Conservation (phyloP, 2,888 invertebrate genomes). For the Galerucella nymphaeae region DNA sequence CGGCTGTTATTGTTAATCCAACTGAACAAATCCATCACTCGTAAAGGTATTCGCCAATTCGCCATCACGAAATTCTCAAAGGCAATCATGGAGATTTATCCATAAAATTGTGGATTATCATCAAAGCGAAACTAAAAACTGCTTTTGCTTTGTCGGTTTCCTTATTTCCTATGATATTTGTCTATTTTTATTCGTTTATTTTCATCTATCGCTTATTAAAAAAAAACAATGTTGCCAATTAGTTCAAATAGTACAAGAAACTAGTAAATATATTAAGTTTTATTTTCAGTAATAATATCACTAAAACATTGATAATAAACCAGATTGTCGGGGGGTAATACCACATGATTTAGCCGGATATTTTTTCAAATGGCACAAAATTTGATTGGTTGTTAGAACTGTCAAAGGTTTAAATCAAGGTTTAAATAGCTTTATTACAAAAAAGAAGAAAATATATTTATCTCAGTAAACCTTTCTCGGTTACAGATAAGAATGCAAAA, state of each 20-base stretch:
- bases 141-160: not conserved
- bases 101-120: slow-evolving; percentile 18
- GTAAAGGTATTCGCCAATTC: slow-evolving; percentile 19
- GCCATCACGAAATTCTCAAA: slow-evolving; percentile 24
- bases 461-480: slow-evolving; percentile 6
- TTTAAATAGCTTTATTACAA: too few relatives aligned
- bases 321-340: too few relatives aligned
- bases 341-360: too few relatives aligned
- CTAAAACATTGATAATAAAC: too few relatives aligned
- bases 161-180: not conserved
- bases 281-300: too few relatives aligned
- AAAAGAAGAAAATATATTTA: slow-evolving; percentile 22
- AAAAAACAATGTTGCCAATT: too few relatives aligned
- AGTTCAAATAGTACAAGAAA: too few relatives aligned
- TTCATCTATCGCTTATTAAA: too few relatives aligned
- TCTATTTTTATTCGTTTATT: not conserved
- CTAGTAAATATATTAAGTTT: too few relatives aligned
- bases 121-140: slow-evolving; percentile 20
- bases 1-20: slow-evolving; percentile 1
- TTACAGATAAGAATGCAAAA: slow-evolving; percentile 28
- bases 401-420: too few relatives aligned
- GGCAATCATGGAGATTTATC: slow-evolving; percentile 21
- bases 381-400: too few relatives aligned
- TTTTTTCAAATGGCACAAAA: too few relatives aligned
- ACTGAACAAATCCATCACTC: slow-evolving; percentile 4